These are phyloP conservation scores for Sardinella longiceps DNA, from an alignment of 2,797 vertebrate genomes.

Conservation along the genomic window DNA sequence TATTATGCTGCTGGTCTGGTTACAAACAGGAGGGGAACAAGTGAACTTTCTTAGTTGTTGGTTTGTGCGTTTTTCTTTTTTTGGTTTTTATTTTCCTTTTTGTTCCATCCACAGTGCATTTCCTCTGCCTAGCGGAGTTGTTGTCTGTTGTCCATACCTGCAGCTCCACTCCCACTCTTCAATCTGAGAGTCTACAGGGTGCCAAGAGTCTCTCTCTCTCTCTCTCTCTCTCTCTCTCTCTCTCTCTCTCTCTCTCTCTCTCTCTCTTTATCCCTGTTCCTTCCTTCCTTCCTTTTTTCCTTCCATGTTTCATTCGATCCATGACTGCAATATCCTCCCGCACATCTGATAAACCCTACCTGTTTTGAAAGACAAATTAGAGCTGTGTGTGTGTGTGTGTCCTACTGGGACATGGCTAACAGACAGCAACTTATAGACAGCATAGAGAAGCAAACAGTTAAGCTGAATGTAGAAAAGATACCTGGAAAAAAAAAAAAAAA, in stretches of 20 bases:
- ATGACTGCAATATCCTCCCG: constrained; percentile 14
- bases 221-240: no score
- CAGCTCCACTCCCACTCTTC: background rate
- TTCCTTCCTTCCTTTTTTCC: background rate
- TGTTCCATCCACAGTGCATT: background rate
- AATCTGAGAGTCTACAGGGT: background rate
- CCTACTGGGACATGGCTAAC: background rate
- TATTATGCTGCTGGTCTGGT: background rate
- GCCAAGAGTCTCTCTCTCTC: background rate
- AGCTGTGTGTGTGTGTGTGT: constrained; percentile 4
- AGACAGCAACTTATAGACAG: background rate
- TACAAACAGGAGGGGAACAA: background rate
- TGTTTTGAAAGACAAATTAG: constrained; percentile 37
- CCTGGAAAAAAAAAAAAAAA: background rate
- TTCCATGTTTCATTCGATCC: background rate
- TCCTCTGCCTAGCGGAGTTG: background rate
- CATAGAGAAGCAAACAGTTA: background rate
- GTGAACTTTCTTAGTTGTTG: background rate
- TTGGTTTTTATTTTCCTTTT: background rate
- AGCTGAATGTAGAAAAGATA: background rate
- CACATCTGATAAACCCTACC: constrained; percentile 32
- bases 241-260: no score
- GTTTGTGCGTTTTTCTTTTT: no score
- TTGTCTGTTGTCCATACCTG: background rate
- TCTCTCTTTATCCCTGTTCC: no score